Conservation (phyloP, 2,797 vertebrate species). For the Nannoperca australis region DNA sequence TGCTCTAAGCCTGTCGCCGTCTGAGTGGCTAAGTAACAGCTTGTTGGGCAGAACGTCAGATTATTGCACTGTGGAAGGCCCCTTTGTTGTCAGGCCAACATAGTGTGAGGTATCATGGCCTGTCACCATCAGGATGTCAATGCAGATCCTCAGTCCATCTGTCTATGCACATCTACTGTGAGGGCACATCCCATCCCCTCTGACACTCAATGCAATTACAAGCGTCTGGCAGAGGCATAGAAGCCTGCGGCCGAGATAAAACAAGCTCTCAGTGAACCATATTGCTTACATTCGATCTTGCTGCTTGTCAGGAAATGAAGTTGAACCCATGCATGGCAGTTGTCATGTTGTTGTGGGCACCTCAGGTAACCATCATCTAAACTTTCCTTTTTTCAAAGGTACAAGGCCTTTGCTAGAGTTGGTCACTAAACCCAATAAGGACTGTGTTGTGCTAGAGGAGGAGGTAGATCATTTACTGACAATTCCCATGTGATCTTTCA, state of each 20-base stretch:
- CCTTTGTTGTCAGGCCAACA: constrained; percentile 81
- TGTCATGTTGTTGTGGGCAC: constrained; percentile 28
- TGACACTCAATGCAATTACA: constrained; percentile 79
- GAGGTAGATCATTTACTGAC: not conserved
- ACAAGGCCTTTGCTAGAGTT: not conserved
- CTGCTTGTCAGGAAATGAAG: constrained; percentile 63
- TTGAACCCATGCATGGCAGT: constrained; percentile 44
- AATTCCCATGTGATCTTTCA: not conserved
- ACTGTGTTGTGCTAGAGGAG: not conserved
- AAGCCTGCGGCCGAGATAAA: constrained; percentile 64
- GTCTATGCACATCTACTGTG: constrained; percentile 73
- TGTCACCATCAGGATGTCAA: constrained; percentile 74
- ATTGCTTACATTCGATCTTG: constrained; percentile 54
- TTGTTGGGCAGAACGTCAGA: constrained; percentile 76
- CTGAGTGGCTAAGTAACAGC: constrained; percentile 71
- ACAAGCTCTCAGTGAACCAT: constrained; percentile 53
- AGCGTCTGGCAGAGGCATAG: constrained; percentile 58
- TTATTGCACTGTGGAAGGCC: constrained; percentile 70
- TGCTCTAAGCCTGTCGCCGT: constrained; percentile 52
- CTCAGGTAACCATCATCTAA: constrained; percentile 33
- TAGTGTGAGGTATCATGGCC: constrained; percentile 75
- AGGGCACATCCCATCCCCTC: constrained; percentile 70
- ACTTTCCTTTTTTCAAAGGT: constrained; percentile 8
- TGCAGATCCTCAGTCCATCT: constrained; percentile 83
- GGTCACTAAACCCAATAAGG: constrained; percentile 1